phyloP scores from a whole-genome alignment of 2,113 vertebrate species.

The Triplophysa siluroides region DNA sequence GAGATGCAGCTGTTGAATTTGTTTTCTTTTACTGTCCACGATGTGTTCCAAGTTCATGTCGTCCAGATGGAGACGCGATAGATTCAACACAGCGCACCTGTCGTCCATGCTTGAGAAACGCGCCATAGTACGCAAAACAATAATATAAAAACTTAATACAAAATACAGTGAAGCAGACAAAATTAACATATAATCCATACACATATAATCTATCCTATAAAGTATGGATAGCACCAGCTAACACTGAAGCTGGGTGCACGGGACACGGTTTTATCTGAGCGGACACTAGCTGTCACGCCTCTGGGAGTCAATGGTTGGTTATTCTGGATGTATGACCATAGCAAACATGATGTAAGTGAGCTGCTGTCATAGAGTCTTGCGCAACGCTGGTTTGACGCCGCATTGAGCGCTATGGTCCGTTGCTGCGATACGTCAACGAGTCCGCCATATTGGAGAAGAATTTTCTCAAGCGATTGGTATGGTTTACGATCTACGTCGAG shows the following conservation, averaged over 20 bases:
- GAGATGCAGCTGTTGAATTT: constrained; percentile 80
- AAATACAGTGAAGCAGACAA: neutral
- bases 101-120: constrained; percentile 3
- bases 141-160: neutral
- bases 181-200: neutral
- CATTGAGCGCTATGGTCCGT: no score
- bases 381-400: neutral
- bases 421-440: no score
- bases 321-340: neutral
- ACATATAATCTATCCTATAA: neutral
- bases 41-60: constrained; percentile 67
- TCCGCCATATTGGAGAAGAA: no score
- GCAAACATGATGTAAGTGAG: constrained; percentile 2
- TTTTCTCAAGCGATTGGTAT: no score
- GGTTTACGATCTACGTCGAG: no score
- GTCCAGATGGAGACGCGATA: constrained; percentile 75
- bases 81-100: constrained; percentile 69
- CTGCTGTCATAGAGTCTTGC: neutral
- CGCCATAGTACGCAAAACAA: constrained; percentile 22
- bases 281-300: constrained; percentile 4
- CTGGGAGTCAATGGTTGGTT: constrained; percentile 21
- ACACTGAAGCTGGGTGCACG: neutral
- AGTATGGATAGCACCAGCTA: neutral
- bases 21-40: constrained; percentile 69
- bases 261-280: neutral